Conservation (phyloP, 2,888 invertebrate genomes). For the Leucophenga montana region DNA sequence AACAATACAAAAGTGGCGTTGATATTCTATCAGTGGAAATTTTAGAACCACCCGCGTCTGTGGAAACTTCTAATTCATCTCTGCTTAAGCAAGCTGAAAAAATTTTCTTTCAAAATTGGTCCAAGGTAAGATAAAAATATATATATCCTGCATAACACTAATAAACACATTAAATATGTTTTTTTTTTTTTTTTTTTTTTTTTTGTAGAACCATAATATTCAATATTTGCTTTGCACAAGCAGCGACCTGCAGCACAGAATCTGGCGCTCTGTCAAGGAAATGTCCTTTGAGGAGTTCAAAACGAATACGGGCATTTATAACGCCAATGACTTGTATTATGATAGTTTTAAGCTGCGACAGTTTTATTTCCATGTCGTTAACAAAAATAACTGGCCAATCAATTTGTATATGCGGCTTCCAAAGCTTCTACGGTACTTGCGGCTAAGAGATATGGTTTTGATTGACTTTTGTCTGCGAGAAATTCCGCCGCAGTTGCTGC, state of each 20-base stretch:
- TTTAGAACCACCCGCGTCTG: no score
- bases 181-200: conserved; percentile 4
- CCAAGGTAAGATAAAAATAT: conserved; percentile 37
- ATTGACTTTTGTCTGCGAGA: conserved; percentile 31
- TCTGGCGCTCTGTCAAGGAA: conserved; percentile 48
- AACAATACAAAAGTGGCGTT: no score
- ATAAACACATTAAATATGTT: neutral
- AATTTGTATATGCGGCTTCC: conserved; percentile 43
- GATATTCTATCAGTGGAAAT: no score
- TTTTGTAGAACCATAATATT: conserved; percentile 46
- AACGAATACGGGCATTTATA: conserved; percentile 43
- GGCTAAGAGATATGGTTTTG: conserved; percentile 44
- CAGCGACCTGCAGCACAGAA: conserved; percentile 32
- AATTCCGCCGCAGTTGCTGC: conserved; percentile 52
- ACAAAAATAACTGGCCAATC: conserved; percentile 48
- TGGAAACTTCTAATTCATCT: no score
- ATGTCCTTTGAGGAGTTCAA: conserved; percentile 43
- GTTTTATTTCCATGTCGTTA: conserved; percentile 41
- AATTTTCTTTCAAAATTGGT: conserved; percentile 31
- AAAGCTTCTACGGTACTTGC: conserved; percentile 38
- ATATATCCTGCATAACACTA: no score
- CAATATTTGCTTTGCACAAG: conserved; percentile 43
- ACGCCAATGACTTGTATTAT: conserved; percentile 29
- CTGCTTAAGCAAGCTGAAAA: neutral
- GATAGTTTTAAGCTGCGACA: conserved; percentile 18